Evolutionary conservation across 1,140 invertebrate genomes (phyloP).

Genomic region (Drosophila prosaltans): DNA sequence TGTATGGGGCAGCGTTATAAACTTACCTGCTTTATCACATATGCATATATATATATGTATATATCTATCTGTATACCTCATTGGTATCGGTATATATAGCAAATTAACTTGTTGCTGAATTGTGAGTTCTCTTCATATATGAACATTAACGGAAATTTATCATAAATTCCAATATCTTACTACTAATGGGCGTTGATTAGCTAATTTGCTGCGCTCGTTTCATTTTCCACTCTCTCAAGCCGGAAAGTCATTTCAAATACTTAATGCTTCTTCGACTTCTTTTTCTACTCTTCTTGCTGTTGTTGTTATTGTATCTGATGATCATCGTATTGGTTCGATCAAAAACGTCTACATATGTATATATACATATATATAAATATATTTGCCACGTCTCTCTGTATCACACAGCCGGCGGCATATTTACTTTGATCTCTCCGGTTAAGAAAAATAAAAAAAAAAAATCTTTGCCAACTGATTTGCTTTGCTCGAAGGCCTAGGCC

Average conservation of each 20-base stretch:
- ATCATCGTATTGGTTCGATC: conserved; percentile 65
- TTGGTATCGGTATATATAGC: conserved; percentile 1
- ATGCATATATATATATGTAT: neutral
- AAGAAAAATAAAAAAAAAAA: conserved; percentile 43
- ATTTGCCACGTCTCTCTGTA: conserved; percentile 28
- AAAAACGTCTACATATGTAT: conserved; percentile 68
- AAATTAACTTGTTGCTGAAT: conserved; percentile 78
- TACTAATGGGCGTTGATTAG: conserved; percentile 81
- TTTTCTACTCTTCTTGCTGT: neutral
- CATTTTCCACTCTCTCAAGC: conserved; percentile 61
- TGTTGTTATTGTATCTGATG: conserved; percentile 30
- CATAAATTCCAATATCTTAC: conserved; percentile 76
- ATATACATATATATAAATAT: conserved; percentile 20
- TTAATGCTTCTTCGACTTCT: conserved; percentile 46
- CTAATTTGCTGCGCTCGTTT: conserved; percentile 80
- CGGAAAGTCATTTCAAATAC: conserved; percentile 75
- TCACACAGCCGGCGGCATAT: conserved; percentile 51
- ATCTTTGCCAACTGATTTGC: conserved; percentile 55
- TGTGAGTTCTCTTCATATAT: conserved; percentile 59
- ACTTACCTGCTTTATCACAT: conserved; percentile 72
- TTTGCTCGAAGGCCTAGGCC: conserved; percentile 36
- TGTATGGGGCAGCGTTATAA: conserved; percentile 57
- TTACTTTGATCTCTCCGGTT: conserved; percentile 74
- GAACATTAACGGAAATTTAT: conserved; percentile 76
- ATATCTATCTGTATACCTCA: neutral